A percentile compares a stretch with the other conserved stretches of the same genome.
Conservation (phyloP, 1,140 invertebrate species). For the Papilio machaon region DNA sequence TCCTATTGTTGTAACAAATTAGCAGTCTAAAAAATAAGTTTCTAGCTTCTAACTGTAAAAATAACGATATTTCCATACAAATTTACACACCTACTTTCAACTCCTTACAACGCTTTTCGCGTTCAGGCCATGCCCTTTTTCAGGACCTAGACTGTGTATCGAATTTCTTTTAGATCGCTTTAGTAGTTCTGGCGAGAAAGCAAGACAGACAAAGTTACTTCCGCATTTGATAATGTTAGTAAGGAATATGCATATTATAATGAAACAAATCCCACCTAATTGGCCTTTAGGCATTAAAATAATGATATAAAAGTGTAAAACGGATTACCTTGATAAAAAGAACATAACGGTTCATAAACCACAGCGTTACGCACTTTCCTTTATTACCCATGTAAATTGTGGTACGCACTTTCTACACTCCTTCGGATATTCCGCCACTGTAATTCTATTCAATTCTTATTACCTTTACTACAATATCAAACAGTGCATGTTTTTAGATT, state of each 20-base stretch:
- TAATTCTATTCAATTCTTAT: background rate
- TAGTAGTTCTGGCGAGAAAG: no score
- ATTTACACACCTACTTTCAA: no score
- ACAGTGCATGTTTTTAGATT: background rate
- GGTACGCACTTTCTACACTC: constrained; percentile 14
- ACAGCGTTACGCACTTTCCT: constrained; percentile 11
- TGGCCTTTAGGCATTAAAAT: background rate
- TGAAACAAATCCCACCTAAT: background rate
- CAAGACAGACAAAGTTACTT: no score
- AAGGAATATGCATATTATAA: background rate
- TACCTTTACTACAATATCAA: background rate
- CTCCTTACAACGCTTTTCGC: no score
- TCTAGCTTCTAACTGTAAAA: no score
- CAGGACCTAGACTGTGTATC: no score
- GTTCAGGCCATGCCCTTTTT: no score
- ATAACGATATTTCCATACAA: no score
- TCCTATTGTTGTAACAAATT: no score
- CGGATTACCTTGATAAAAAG: background rate
- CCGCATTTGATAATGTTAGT: no score
- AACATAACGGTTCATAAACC: constrained; percentile 16
- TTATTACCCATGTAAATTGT: constrained; percentile 5
- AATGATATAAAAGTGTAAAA: background rate
- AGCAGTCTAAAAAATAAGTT: no score
- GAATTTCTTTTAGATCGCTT: no score
- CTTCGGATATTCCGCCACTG: background rate